A percentile compares a stretch with the other conserved stretches of the same genome.
Evolutionary conservation across 1,140 invertebrate genomes (phyloP).

Genomic region (Hesperophylax magnus): DNA sequence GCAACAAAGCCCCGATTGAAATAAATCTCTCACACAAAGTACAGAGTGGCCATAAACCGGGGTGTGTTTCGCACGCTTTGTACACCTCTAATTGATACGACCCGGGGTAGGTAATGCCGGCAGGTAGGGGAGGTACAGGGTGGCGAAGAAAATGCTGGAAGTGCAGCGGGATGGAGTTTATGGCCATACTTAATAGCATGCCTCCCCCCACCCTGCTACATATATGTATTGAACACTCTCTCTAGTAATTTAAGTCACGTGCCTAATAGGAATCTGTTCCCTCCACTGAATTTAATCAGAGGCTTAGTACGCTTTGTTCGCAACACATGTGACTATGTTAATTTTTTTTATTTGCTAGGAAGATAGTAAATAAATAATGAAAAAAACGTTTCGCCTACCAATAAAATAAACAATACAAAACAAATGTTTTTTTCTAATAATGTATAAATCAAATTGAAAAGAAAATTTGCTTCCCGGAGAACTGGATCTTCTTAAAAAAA

Average conservation of each 20-base stretch:
- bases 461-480: no score
- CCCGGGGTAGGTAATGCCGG: background rate
- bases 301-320: constrained; percentile 1
- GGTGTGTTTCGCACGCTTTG: constrained; percentile 21
- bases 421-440: no score
- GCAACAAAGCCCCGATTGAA: background rate
- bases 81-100: constrained; percentile 46
- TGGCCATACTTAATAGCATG: constrained; percentile 38
- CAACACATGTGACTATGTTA: background rate
- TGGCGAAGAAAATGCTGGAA: constrained; percentile 18
- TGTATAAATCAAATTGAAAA: no score
- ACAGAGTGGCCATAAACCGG: constrained; percentile 7
- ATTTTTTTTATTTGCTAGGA: no score
- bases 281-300: constrained; percentile 17
- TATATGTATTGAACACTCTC: constrained; percentile 29
- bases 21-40: constrained; percentile 26
- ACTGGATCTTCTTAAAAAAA: no score
- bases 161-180: constrained; percentile 43
- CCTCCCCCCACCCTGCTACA: constrained; percentile 1
- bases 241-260: background rate
- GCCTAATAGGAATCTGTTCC: constrained; percentile 17
- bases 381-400: no score
- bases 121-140: background rate
- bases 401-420: no score
- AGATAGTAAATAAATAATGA: no score